Evolutionary conservation across 2,113 vertebrate species (phyloP), one percentile per base, ranked within the genome.

Genomic region (Rattus rattus): DNA sequence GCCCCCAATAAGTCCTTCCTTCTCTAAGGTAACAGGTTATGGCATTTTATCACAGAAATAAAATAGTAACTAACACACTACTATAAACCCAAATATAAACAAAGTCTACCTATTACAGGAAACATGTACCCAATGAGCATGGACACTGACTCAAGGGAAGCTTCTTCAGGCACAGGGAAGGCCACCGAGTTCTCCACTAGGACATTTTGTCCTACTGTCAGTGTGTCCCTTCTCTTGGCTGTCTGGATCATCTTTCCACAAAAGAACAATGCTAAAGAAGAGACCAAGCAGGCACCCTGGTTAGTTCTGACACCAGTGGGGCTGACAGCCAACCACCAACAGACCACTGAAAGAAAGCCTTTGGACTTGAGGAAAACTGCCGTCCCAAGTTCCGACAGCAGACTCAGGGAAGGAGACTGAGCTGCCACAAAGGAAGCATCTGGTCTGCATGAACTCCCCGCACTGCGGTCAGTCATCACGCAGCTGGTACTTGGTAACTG

Each of bases 61-160:
- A 28, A 83, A 39, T 39, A 83, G 12, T 16, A 43, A 56, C 52
- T 79, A 81, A 61, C 80, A 43, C 19, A 61, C n/a, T 16, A n/a
- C 33, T 14, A 72, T 72, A 88, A 95, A 54, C 52, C 67, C 92
- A 94, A 94, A 36, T 69, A 94, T 52, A 43, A 91, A 94, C 52
- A 95, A 86, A 20, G 61, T 73, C 85, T 92, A 90, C 9, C 80
- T 73, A 90, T 83, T 94, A 72, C 1, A 96, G 30, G 20, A 49
- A 88, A 81, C 81, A 11, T 81, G 22, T 88, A 91, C 36, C 86
- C 84, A 86, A 79, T 90, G 28, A 67, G 77, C 70, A 83, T 2
- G 2, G 52, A 67, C 20, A 88, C 4, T 8, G 5, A 84, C n/a
- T 79, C 7, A 81, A 90, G 63, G 26, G 33, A 92, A 80, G 43